phyloP scores from a whole-genome alignment of 2,113 vertebrate species.

The Myodes glareolus region DNA sequence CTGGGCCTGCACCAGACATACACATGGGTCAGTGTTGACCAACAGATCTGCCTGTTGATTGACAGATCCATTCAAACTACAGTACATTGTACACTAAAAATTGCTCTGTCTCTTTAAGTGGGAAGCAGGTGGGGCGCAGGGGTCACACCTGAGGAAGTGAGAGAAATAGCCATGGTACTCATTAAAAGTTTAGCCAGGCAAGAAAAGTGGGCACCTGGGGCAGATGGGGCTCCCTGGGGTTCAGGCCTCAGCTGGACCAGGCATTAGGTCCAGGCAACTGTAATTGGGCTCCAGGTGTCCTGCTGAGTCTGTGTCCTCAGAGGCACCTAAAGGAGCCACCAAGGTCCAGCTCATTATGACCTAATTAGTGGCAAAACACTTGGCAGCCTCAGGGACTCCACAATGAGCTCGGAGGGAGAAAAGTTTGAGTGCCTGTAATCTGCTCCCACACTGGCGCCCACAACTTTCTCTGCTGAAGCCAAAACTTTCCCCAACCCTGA shows the following conservation, averaged over 20 bases:
- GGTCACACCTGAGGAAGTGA: neutral
- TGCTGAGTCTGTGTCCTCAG: neutral
- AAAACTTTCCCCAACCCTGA: slow-evolving; percentile 42
- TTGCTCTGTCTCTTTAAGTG: slow-evolving; percentile 69
- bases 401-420: slow-evolving; percentile 33
- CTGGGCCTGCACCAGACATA: neutral
- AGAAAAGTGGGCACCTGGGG: slow-evolving; percentile 23
- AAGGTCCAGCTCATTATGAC: slow-evolving; percentile 71
- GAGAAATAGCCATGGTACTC: slow-evolving; percentile 29
- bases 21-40: neutral
- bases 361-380: slow-evolving; percentile 69
- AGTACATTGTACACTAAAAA: slow-evolving; percentile 10
- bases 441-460: neutral
- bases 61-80: neutral
- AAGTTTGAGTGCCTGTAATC: slow-evolving; percentile 64
- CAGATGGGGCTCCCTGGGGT: neutral
- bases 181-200: slow-evolving; percentile 75
- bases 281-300: slow-evolving; percentile 72
- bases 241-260: slow-evolving; percentile 43
- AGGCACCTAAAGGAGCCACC: neutral
- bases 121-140: neutral
- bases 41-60: neutral
- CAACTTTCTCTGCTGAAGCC: slow-evolving; percentile 31
- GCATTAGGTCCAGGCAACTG: neutral
- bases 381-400: slow-evolving; percentile 9